phyloP scores from a whole-genome alignment of 2,797 vertebrate genomes.

The Micrastur ruficollis region DNA sequence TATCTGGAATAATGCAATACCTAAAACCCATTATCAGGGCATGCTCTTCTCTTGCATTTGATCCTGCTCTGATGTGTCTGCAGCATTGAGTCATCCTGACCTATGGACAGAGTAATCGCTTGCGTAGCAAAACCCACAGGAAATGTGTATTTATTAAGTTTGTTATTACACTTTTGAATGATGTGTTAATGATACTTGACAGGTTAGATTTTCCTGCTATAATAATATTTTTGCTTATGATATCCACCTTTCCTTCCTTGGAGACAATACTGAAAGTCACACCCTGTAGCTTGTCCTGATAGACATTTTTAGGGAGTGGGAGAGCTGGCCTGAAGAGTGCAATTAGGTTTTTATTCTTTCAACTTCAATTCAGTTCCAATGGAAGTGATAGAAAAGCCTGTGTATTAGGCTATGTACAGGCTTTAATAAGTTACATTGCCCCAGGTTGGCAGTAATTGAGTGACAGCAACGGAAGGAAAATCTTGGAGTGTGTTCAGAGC shows the following conservation, averaged over 20 bases:
- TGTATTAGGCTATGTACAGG: background rate
- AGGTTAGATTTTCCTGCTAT: background rate
- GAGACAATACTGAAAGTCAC: background rate
- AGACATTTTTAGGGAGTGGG: background rate
- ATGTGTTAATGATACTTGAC: background rate
- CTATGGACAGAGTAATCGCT: fast-evolving
- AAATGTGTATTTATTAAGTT: background rate
- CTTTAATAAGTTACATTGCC: background rate
- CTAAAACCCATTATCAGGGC: background rate
- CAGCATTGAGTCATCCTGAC: background rate
- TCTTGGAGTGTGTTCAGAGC: slow-evolving; percentile 14
- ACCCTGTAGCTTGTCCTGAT: background rate
- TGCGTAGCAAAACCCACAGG: background rate
- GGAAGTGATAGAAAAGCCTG: background rate
- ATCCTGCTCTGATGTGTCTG: background rate
- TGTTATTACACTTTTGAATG: background rate
- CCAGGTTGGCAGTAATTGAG: background rate
- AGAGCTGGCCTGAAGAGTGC: background rate
- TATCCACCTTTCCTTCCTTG: background rate
- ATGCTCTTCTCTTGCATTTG: background rate
- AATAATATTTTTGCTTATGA: background rate
- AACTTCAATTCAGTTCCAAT: background rate
- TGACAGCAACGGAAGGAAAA: background rate
- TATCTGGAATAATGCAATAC: background rate
- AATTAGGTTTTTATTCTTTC: background rate